These are phyloP conservation scores for Parnassius smintheus DNA, from an alignment of 2,888 invertebrate genomes.

Conservation along the genomic window DNA sequence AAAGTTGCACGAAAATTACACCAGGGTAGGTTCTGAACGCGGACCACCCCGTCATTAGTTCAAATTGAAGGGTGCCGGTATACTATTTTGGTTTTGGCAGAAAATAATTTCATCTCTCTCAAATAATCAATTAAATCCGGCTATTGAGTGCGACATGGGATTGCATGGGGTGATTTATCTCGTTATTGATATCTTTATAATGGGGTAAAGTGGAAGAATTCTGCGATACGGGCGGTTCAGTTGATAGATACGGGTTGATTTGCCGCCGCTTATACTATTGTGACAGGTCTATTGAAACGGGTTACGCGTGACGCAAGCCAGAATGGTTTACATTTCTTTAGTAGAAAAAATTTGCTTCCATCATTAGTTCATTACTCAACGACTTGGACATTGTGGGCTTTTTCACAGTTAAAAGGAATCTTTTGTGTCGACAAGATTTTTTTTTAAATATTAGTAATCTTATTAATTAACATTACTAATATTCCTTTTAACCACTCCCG, in stretches of 20 bases:
- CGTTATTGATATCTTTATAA: constrained; percentile 78
- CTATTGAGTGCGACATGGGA: constrained; percentile 53
- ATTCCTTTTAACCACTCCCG: too few species aligned
- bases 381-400: too few species aligned
- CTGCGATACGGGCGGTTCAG: constrained; percentile 63
- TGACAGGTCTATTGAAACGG: constrained; percentile 59
- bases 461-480: too few species aligned
- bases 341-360: too few species aligned
- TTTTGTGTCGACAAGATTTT: too few species aligned
- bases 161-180: constrained; percentile 61
- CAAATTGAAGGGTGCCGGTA: constrained; percentile 40
- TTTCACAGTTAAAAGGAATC: too few species aligned
- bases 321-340: too few species aligned
- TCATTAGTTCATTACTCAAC: too few species aligned
- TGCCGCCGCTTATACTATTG: constrained; percentile 49
- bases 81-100: constrained; percentile 48
- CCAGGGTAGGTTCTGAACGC: constrained; percentile 1
- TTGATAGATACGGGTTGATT: constrained; percentile 69
- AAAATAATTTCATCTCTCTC: constrained; percentile 60
- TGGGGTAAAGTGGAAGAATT: constrained; percentile 72
- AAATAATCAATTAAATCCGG: constrained; percentile 73
- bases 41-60: constrained; percentile 29
- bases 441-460: too few species aligned
- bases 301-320: constrained; percentile 21
- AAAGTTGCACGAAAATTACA: constrained; percentile 26